These are phyloP conservation scores for Hydrolagus affinis DNA, from an alignment of 2,113 vertebrate genomes.

Conservation along the genomic window DNA sequence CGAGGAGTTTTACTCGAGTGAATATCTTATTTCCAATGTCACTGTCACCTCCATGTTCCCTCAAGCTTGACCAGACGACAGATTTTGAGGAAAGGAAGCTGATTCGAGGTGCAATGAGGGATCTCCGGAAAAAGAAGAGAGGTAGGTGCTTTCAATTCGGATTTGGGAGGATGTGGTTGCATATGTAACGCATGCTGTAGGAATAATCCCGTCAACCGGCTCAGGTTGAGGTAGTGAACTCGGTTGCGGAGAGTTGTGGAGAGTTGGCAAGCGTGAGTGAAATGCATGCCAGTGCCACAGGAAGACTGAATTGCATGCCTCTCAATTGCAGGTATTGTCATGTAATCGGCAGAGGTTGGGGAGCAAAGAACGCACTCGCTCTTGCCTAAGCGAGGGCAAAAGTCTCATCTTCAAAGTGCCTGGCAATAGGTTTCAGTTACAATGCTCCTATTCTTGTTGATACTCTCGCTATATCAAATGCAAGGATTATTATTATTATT, in stretches of 20 bases:
- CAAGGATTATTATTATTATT: too few species aligned
- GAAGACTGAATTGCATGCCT: background rate
- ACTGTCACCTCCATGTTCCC: conserved; percentile 29
- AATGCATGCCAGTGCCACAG: background rate
- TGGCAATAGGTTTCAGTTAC: too few species aligned
- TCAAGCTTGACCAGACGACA: conserved; percentile 75
- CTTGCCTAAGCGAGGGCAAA: too few species aligned
- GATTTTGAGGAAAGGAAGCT: conserved; percentile 86
- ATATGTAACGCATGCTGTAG: background rate
- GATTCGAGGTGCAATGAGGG: conserved; percentile 84
- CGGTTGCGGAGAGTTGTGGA: too few species aligned
- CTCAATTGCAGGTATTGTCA: too few species aligned
- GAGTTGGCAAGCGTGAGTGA: background rate
- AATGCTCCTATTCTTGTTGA: too few species aligned
- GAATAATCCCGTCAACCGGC: background rate
- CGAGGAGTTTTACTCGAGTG: too few species aligned
- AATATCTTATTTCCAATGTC: too few species aligned
- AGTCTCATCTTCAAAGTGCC: too few species aligned
- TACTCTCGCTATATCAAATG: too few species aligned
- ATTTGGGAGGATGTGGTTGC: background rate
- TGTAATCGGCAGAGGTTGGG: too few species aligned
- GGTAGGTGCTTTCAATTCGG: conserved; percentile 51
- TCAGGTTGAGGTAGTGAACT: background rate
- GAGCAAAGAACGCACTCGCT: too few species aligned
- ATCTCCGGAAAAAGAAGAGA: conserved; percentile 87